Evolutionary conservation across 2,797 vertebrate species (phyloP), one percentile per base, ranked within the genome.

Genomic region (Kryptolebias ocellatus): DNA sequence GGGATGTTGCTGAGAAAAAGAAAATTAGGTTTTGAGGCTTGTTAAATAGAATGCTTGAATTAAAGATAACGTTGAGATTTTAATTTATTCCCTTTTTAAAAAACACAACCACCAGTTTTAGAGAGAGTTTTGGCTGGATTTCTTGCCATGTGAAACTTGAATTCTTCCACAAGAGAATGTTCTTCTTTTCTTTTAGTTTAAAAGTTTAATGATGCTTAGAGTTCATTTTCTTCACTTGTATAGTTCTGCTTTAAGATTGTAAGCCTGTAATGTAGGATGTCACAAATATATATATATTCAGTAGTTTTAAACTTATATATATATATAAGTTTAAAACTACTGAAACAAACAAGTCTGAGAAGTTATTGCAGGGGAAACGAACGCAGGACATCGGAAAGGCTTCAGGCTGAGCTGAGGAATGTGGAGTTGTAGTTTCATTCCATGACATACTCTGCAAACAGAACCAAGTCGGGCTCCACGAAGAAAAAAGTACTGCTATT

Each of bases 31-130:
- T 74, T 62, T 69, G 31, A 20, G 56, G 27, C 47, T 74, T 75
- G 60, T 62, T 75, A 69, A 77, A 75, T 66, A n/a, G 64, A 59
- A 66, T 11, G 45, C 59, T 45, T 78, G 63, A 55, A 80, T 80
- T 76, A 42, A 3, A 57, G 24, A 14, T 20, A 16, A 7, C 31
- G 4, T 17, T 8, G n/a, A 49, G n/a, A 18, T 49, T 71, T 60
- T 37, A 49, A 71, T 42, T 42, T 61, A 67, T 49, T 50, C 73
- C 68, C 27, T 20, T 58, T 71, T 74, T 67, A 78, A 53, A 31
- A 55, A 53, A 24, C 62, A 66, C 51, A 24, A 29, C 64, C 29
- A 64, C 45, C 16, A 47, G 46, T 61, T 61, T 51, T 60, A 64
- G 8, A 34, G 44, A 70, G 45, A 61, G 24, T 20, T 46, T 58